Evolutionary conservation across 2,797 vertebrate genomes (phyloP), one percentile per base, ranked within the genome.

Genomic region (Perodicticus potto): DNA sequence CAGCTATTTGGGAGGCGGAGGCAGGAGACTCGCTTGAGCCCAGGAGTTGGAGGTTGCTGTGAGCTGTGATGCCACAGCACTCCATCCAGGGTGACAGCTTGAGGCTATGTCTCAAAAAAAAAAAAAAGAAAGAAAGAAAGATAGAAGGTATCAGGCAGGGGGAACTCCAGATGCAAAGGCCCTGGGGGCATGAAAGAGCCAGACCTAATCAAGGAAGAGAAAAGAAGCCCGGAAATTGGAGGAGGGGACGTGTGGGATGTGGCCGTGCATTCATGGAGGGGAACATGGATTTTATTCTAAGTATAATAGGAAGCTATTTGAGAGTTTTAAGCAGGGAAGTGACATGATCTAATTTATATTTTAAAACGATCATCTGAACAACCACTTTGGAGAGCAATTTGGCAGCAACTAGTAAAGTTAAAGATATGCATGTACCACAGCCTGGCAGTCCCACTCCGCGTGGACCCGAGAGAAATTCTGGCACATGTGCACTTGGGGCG

Each of bases 271-370:
- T 67, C 29, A 0, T 10, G 37, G 69, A 82, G 40, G 45, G 55
- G 53, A 95, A 73, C 81, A 34, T 73, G 77, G 92, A 90, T 97
- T 95, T 94, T 89, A 84, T 94, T 87, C 87, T 93, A 85, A 92
- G 95, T 67, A 78, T 87, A 85, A 93, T 94, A 77, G 94, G 93
- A 96, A 96, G 94, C 93, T 85, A 76, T 97, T 89, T 85, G 93
- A 95, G 92, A 94, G 93, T 85, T 97, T 94, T 92, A 90, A 92
- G 94, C 92, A 91, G 91, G 72, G 61, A 96, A 96, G 91, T 96
- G 96, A 96, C 80, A 89, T 86, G 97, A 97, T 96, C 95, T 96
- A 92, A 97, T 97, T 97, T 97, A 96, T 97, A 95, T 94, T 95
- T 95, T 96, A 95, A 96, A 96, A 86, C 29, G 78, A 92, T 96